Evolutionary conservation across 2,113 vertebrate genomes (phyloP), one percentile per base, ranked within the genome.

Genomic region (Hypocryptadius cinnamomeus): DNA sequence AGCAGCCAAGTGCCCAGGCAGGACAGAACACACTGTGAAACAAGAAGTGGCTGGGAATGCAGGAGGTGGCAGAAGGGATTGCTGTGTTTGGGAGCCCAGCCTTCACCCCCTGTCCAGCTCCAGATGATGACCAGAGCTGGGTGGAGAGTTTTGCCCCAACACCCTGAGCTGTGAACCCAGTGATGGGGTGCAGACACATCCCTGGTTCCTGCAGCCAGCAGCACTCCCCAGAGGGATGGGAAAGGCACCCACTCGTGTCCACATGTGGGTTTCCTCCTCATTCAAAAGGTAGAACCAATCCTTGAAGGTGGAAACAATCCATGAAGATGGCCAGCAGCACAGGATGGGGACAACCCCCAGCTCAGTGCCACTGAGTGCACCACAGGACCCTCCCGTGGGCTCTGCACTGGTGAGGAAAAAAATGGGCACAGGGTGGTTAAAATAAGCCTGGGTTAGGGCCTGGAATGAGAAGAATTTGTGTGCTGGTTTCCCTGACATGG

Each of bases 401-500:
- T 74, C 48, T 68, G 64, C 3, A 3, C 72, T 15, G 44, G 30
- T 44, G 64, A 54, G 17, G 25, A 50, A 22, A 20, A 84, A 83
- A 73, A 37, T 5, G 65, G 69, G 28, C n/a, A n/a, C 1, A 0
- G 70, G 53, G 85, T 15, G 21, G 81, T 79, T 92, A 85, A 92
- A 89, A 64, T 15, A 37, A 94, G 14, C 15, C 80, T 11, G 48
- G 39, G 56, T 66, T 74, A 77, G 0, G 27, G n/a, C 40, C 78
- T 92, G 94, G 94, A 96, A 94, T 66, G 74, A 92, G 80, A 91
- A 82, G 21, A 5, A 93, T 93, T 91, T 44, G 23, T 79, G 70
- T 31, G 57, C 84, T 82, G 89, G 44, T 89, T 93, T 79, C 70
- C 78, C 87, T 92, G 87, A 40, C 91, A 57, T 2, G 80, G 86